A percentile compares a stretch with the other conserved stretches of the same genome.
Evolutionary conservation across 2,113 vertebrate species (phyloP).

Genomic region (Rattus norvegicus): DNA sequence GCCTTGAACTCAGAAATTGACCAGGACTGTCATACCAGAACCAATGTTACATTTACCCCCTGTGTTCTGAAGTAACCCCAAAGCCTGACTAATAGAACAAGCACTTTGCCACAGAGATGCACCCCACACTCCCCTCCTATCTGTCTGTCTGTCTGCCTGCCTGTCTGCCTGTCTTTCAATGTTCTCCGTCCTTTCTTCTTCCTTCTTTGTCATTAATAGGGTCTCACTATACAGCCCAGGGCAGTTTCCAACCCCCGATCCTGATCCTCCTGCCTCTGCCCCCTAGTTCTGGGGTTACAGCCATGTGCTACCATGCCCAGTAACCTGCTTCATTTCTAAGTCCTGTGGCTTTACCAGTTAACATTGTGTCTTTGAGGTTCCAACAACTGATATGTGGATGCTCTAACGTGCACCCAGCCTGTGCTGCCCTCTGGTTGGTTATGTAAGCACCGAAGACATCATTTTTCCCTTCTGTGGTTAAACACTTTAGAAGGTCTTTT

Average conservation of each 20-base stretch:
- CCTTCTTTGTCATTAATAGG: neutral
- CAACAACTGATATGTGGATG: neutral
- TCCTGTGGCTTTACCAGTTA: neutral
- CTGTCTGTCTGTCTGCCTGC: neutral
- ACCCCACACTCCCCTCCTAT: too few species aligned
- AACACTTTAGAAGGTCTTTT: neutral
- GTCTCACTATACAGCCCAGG: neutral
- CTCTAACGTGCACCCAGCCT: neutral
- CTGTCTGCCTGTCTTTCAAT: neutral
- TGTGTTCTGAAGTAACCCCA: neutral
- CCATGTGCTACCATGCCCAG: too few species aligned
- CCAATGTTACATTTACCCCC: neutral
- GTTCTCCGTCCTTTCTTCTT: neutral
- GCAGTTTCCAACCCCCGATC: neutral
- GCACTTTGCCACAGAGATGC: neutral
- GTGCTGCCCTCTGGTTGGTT: neutral
- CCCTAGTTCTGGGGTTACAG: neutral
- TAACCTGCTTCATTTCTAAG: neutral
- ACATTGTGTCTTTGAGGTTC: neutral
- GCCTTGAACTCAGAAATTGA: neutral
- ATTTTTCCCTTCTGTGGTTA: neutral
- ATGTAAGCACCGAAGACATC: too few species aligned
- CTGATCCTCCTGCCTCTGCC: neutral
- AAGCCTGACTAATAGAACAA: neutral
- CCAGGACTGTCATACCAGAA: neutral